Evolutionary conservation across 2,113 vertebrate species (phyloP), one percentile per base, ranked within the genome.

Genomic region (Chionomys nivalis): DNA sequence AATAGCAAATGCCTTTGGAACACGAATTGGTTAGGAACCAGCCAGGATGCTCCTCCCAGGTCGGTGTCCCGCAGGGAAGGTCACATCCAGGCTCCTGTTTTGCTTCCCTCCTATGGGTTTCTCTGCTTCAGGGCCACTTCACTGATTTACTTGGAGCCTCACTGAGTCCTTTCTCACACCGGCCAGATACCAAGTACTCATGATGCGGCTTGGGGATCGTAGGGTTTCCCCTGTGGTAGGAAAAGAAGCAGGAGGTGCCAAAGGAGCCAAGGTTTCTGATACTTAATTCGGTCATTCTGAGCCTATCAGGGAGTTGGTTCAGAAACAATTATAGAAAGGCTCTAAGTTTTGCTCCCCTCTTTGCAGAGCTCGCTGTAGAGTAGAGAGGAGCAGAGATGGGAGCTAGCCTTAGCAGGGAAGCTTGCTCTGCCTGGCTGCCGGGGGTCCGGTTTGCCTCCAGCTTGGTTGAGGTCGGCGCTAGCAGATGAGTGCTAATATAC

Each of bases 1-100:
- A 82, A 44, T 68, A 72, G 61, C 24, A 55, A 42, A 91, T 89
- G 83, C 89, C 82, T 97, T 85, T 70, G 88, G 95, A 81, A 92
- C 33, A 23, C 0, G 68, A 93, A 93, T 58, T 66, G 21, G 65
- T 63, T 63, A 76, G 72, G 81, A 88, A 65, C 70, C 76, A 58
- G 85, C 12, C 12, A 68, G 72, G 76, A 68, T 77, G 26, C 58
- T 26, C 61, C 19, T 13, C 52, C 39, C 52, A 3, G 3, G 65
- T 39, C 10, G 0, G 36, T 90, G 91, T 96, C 82, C 44, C 81
- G 79, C 76, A 44, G 92, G 93, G 72, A 39, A 44, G 75, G 33
- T 78, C 9, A 17, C 49, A 19, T 26, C 47, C 39, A 31, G 44
- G n/a, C 6, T 65, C 63, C 89, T 66, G 26, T n/a, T 89, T 94